Base-by-base conservation (phyloP, 2,113 vertebrate species). In the Setophaga petechia region DNA sequence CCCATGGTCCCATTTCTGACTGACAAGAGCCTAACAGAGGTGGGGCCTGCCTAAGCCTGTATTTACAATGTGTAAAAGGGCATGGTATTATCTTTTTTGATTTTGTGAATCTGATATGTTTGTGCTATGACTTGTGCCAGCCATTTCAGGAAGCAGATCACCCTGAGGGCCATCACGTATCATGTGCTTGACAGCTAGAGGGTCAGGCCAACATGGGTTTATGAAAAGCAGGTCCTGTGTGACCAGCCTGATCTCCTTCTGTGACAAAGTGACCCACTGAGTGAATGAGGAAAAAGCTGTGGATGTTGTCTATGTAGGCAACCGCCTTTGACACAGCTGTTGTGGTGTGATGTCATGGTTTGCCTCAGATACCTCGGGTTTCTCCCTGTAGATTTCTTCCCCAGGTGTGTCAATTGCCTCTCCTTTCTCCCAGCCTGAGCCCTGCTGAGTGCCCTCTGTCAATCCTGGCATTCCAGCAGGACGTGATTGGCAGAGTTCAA, bases 91-190 rank as follows among this genome's bases (percentile, higher is more conserved):
- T 30, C 14, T 15, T 52, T 75, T 92, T 80, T 37, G 13, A 17
- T 75, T 85, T 82, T 82, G 21, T 76, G 23, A 43, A 14, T 47
- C 27, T 73, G 35, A 11, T 57, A 35, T 12, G 8, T n/a, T 54
- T 83, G 8, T 54, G 33, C 46, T 57, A 10, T 37, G 57, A 46
- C 25, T 71, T n/a, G 10, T 47, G 33, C 25, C 77, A 55, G 43
- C 59, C 24, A 19, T 25, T 62, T 68, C 14, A 18, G 31, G 62
- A 39, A 75, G n/a, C 24, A 17, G 16, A 30, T 52, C n/a, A n/a
- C 41, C 46, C 39, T 39, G 28, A 25, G 39, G n/a, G 23, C 33
- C 46, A 30, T 21, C 46, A 46, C 0, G 0, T 35, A 6, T 21
- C 15, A 37, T 1, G 3, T 46, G 24, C 11, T 59, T 21, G 9